These are phyloP conservation scores for Glaucidium brasilianum DNA, from an alignment of 2,113 vertebrate species.

Conservation along the genomic window DNA sequence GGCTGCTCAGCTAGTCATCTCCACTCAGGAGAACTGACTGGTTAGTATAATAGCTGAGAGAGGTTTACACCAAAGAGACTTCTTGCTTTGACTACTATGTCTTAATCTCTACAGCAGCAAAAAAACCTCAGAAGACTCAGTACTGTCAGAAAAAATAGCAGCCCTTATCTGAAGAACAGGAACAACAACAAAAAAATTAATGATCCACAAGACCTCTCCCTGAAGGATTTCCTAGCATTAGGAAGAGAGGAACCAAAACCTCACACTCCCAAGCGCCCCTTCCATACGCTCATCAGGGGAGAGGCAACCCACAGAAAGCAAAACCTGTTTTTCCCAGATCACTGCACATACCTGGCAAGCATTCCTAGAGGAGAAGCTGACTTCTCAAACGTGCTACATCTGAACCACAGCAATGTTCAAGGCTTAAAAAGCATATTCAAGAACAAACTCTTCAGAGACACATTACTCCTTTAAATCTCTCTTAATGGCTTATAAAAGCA, in stretches of 20 bases:
- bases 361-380: background rate
- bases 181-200: background rate
- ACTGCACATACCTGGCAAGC: background rate
- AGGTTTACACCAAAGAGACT: background rate
- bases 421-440: background rate
- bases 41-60: background rate
- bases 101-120: background rate
- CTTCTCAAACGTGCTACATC: background rate
- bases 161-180: background rate
- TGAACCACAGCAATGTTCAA: background rate
- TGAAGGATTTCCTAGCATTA: background rate
- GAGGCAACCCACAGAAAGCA: background rate
- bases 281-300: background rate
- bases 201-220: background rate
- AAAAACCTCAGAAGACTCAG: background rate
- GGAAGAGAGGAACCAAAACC: background rate
- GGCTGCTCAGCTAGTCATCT: background rate
- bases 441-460: background rate
- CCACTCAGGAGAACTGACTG: rapidly evolving
- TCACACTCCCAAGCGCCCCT: background rate
- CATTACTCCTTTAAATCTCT: background rate
- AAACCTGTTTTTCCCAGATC: background rate
- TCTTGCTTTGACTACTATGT: background rate
- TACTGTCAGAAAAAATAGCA: background rate
- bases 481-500: background rate